Base-by-base conservation (phyloP, 92 coral and sea anemone genomes). In the Porites lobata region DNA sequence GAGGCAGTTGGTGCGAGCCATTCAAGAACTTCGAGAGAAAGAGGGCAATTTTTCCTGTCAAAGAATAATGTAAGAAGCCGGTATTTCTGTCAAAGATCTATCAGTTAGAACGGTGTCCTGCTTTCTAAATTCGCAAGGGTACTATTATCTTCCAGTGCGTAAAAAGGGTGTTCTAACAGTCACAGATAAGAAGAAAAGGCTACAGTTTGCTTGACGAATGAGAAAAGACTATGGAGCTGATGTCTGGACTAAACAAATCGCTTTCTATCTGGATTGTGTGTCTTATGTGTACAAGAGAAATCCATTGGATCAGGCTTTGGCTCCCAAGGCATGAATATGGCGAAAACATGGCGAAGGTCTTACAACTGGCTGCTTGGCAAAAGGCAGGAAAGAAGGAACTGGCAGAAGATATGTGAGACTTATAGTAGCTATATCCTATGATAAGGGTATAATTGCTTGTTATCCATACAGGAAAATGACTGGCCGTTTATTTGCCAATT, bases 351-450 rank as follows among this genome's bases (percentile, higher is more conserved):
- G 90, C 38, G 86, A 84, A 78, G 89, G 92, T 9, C 26, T 69
- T 9, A 9, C 74, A 1, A 26, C 13, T 29, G 74, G 74, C 1
- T 24, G 47, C 74, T 26, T 51, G 32, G 50, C 74, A 22, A 90
- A 90, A 50, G 93, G 93, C 6, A n/a, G 75, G 50, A 90, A 91
- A 61, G 80, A 82, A 66, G 76, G 88, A 58, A 83, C 94, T 29
- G 91, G 91, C 12, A 85, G 91, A 12, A 80, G 50, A 22, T 82
- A 73, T 18, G 81, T 91, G 1, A 90, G 87, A 62, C 53, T 82
- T 38, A 68, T 91, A 38, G 94, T 82, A 47, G 91, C 91, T 52
- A 54, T 87, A 17, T 87, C 94, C 6, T 87, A 82, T 51, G 61
- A 71, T 15, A 72, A 87, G 26, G 91, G 94, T 21, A 81, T 87